A percentile compares a stretch with the other conserved stretches of the same genome.
These are phyloP conservation scores for Lasaia peninsularis DNA, from an alignment of 1,140 invertebrate genomes.

Conservation along the genomic window DNA sequence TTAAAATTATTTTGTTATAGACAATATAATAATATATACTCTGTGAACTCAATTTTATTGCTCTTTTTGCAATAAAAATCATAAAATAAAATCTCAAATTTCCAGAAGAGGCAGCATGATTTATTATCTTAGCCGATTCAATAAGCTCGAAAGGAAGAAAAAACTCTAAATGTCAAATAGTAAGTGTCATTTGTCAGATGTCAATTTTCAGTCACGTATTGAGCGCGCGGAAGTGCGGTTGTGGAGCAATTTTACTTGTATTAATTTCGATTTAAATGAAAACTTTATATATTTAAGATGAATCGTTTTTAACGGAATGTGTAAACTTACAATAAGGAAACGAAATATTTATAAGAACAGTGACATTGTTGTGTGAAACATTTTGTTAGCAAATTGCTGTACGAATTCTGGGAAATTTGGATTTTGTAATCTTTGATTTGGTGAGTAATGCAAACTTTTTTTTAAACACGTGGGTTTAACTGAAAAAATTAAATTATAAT, in stretches of 20 bases:
- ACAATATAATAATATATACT: too few relatives aligned
- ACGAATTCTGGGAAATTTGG: conserved; percentile 60
- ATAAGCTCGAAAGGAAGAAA: too few relatives aligned
- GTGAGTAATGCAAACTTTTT: conserved; percentile 49
- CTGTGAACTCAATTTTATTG: too few relatives aligned
- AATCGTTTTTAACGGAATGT: conserved; percentile 9
- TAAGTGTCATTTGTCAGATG: neutral
- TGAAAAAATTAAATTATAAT: neutral
- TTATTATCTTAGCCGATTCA: too few relatives aligned
- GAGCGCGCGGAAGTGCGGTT: neutral
- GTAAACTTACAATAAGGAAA: neutral
- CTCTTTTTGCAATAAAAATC: too few relatives aligned
- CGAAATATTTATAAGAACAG: neutral
- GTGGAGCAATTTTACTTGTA: neutral
- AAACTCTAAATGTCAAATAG: too few relatives aligned
- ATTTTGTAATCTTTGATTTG: conserved; percentile 58
- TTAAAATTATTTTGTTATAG: too few relatives aligned
- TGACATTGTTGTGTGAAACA: conserved; percentile 32
- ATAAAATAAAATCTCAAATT: too few relatives aligned
- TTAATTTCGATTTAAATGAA: conserved; percentile 12
- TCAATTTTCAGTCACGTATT: neutral
- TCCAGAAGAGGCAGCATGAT: too few relatives aligned
- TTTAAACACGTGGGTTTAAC: conserved; percentile 7
- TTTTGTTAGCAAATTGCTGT: conserved; percentile 31
- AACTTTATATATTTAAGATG: neutral